Evolutionary conservation across 2,797 vertebrate genomes (phyloP), one percentile per base, ranked within the genome.

Genomic region (Lindbergichthys nudifrons): DNA sequence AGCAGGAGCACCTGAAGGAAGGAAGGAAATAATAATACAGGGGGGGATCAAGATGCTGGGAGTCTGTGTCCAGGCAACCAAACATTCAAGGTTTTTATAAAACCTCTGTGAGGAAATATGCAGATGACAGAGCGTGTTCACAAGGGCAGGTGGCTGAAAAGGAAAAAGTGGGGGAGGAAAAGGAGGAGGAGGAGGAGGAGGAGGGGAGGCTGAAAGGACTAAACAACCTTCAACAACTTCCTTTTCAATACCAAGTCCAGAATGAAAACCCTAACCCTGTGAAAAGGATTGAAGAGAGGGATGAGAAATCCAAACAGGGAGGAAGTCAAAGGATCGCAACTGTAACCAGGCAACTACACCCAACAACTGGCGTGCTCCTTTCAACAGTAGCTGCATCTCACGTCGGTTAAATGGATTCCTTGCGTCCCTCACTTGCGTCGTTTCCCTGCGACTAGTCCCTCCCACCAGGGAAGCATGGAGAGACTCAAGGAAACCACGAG

Each of bases 331-430:
- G 70, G 81, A 82, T 86, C 85, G 88, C 86, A 89, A 86, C 90
- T 72, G 92, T 92, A 91, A 89, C 91, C 88, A 89, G 77, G 91
- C 90, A 92, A 93, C 91, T 80, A 88, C 86, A 86, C 74, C 84
- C 84, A 80, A 87, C 85, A 79, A 83, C 87, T 77, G 81, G 42
- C 53, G 0, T 16, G 70, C 70, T 88, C 69, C 45, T 54, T 70
- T 85, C 72, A 67, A 73, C 46, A 80, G 26, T 26, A 26, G 26
- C 26, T 26, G 26, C 26, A 26, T 26, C 26, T 26, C 26, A 26
- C 26, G 26, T 26, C 4, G 4, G 26, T 26, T 26, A 26, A 26
- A 26, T 26, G 26, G 26, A 26, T 26, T 26, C 26, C 26, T 26
- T 26, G 26, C 26, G 26, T 26, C 26, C 26, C 4, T 26, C 26